Conservation (phyloP, 2,113 vertebrate species). For the Trinectes maculatus region DNA sequence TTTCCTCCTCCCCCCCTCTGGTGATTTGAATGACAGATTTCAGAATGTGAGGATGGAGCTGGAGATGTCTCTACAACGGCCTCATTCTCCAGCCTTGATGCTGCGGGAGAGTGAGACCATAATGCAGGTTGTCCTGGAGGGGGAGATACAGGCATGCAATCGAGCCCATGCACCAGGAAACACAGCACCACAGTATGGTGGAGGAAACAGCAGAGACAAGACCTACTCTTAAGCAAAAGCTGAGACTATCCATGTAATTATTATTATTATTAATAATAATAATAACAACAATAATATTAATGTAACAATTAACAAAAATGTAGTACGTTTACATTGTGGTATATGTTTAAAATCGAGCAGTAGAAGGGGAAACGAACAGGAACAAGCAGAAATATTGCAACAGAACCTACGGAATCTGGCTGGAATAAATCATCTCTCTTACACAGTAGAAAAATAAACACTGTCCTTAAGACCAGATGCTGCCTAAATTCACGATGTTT, state of each 20-base stretch:
- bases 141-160: constrained; percentile 84
- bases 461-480: constrained; percentile 72
- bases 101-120: constrained; percentile 63
- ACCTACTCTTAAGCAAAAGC: constrained; percentile 33
- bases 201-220: constrained; percentile 36
- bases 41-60: constrained; percentile 28
- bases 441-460: constrained; percentile 74
- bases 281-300: constrained; percentile 10
- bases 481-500: constrained; percentile 74
- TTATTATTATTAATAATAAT: background rate
- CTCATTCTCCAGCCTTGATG: constrained; percentile 33
- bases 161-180: constrained; percentile 58
- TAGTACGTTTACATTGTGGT: background rate
- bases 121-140: constrained; percentile 82
- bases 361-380: constrained; percentile 19
- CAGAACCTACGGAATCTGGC: constrained; percentile 37
- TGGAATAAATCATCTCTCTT: constrained; percentile 55
- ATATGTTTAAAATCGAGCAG: constrained; percentile 10
- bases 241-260: constrained; percentile 12
- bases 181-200: constrained; percentile 32
- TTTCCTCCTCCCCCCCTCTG: background rate
- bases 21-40: constrained; percentile 63
- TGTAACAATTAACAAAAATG: background rate
- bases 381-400: constrained; percentile 39
- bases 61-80: constrained; percentile 39